phyloP scores from a whole-genome alignment of 2,797 vertebrate genomes.

The Scyliorhinus canicula region DNA sequence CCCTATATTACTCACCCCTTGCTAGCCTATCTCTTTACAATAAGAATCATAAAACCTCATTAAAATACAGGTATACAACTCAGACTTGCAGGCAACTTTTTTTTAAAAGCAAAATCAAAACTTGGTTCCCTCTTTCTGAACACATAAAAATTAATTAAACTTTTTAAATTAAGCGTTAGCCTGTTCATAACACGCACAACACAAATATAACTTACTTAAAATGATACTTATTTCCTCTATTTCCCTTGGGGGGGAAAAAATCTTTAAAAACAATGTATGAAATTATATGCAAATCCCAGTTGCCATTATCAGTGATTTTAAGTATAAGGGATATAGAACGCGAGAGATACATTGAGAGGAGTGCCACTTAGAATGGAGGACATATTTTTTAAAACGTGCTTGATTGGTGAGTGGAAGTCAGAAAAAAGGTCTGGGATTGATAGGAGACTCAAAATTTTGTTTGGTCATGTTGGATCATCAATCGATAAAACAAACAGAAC shows the following conservation, averaged over 20 bases:
- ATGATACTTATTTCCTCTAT: too few species aligned
- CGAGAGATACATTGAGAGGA: not conserved
- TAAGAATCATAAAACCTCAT: too few species aligned
- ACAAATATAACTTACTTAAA: too few species aligned
- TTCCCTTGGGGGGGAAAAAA: not conserved
- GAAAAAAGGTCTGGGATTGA: not conserved
- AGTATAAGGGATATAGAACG: not conserved
- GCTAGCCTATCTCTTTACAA: too few species aligned
- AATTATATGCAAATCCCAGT: not conserved
- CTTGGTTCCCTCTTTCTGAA: too few species aligned
- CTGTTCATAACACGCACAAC: too few species aligned
- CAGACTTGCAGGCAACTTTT: too few species aligned
- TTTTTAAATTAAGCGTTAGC: too few species aligned
- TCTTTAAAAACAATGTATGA: not conserved
- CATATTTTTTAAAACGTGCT: not conserved
- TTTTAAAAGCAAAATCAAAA: too few species aligned
- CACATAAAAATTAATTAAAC: too few species aligned
- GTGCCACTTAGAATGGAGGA: not conserved
- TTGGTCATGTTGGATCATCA: not conserved
- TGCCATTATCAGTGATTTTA: not conserved
- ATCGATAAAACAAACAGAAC: not conserved
- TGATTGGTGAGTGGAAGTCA: not conserved
- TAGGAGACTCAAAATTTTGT: not conserved
- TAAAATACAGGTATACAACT: too few species aligned
- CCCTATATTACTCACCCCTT: too few species aligned